Conservation (phyloP, 1,140 invertebrate species). For the Pentalonia nigronervosa region DNA sequence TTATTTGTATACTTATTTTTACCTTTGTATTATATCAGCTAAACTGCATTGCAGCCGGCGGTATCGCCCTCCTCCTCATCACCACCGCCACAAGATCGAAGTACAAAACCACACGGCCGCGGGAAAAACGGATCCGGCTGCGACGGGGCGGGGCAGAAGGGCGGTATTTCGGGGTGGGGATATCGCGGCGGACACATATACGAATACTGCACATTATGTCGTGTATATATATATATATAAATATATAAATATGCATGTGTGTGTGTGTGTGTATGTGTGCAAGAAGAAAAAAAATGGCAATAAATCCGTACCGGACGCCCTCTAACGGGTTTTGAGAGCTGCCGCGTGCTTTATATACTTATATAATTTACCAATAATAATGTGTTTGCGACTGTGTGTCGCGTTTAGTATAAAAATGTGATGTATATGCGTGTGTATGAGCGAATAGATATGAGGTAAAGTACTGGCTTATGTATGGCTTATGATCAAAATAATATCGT, state of each 20-base stretch:
- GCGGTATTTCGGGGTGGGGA: constrained; percentile 14
- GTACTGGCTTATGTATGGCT: background rate
- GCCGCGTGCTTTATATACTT: background rate
- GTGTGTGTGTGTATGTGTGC: background rate
- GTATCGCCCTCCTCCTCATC: background rate
- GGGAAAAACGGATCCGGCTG: background rate
- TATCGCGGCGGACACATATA: background rate
- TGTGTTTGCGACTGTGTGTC: background rate
- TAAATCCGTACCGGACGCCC: constrained; percentile 21
- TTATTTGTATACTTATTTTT: background rate
- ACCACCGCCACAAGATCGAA: background rate
- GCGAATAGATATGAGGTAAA: background rate
- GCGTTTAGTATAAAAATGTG: background rate
- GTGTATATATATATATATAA: background rate
- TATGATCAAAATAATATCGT: background rate
- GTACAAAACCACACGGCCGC: background rate
- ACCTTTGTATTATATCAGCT: background rate
- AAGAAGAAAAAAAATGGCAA: constrained; percentile 13
- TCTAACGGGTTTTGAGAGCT: constrained; percentile 38
- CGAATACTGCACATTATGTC: background rate
- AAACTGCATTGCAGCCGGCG: constrained; percentile 2
- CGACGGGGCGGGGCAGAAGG: background rate
- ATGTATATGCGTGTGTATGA: no score
- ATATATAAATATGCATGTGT: background rate
- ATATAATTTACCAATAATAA: background rate